Base-by-base conservation (phyloP, 1,140 invertebrate species). In the Drusus annulatus region DNA sequence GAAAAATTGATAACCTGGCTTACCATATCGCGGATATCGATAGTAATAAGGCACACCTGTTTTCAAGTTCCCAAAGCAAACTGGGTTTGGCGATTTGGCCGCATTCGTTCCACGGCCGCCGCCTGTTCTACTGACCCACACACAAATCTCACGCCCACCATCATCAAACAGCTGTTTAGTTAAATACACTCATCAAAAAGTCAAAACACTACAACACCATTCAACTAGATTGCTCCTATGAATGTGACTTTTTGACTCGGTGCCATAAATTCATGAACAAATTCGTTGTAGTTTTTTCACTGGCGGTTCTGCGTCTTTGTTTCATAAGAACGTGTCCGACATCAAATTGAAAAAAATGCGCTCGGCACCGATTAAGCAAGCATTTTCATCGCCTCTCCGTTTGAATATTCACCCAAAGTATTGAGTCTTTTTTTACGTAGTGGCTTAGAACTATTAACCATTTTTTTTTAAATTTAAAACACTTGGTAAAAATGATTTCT, bases 41-140 rank as follows among this genome's bases (percentile, higher is more conserved):
- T 28, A 28, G 25, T 28, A 28, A 28, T 28, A 28, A 28, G 36
- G 36, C 36, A 7, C 36, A 45, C 36, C 36, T 45, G 7, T 10
- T 45, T 45, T 45, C 13, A 45, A 23, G 56, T 19, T 19, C 17
- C 16, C 19, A 19, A 60, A 21, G 56, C 23, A 60, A 19, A 65
- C 62, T 65, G 62, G 62, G 62, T n/a, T 65, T 28, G 16, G 56
- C 56, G 17, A 28, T 65, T 28, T 65, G 62, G 62, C 62, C 25
- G 62, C 62, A 65, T 65, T 65, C 28, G 25, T 65, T 65, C 62
- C 62, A 65, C 62, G 62, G 62, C 62, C 62, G 62, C 62, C 62
- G 62, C 62, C 62, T 65, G 62, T 65, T 65, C 62, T 65, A 65
- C 62, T 65, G 62, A 65, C 62, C 62, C 62, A 65, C 62, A 65